Evolutionary conservation across 2,113 vertebrate species (phyloP).

Genomic region (Mungos mungo): DNA sequence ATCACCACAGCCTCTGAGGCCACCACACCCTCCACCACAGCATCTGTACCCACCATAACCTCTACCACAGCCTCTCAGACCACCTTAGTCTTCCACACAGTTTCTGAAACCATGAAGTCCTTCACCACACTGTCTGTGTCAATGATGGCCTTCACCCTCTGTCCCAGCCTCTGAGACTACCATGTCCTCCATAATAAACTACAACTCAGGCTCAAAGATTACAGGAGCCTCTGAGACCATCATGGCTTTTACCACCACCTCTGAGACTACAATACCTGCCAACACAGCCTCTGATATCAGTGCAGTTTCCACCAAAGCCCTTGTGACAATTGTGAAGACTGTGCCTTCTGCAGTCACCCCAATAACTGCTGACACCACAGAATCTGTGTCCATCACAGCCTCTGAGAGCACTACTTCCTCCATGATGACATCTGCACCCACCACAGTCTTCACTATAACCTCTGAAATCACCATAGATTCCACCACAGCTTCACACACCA

Average conservation of each 20-base stretch:
- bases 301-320: background rate
- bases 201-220: too few relatives aligned
- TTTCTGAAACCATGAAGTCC: too few relatives aligned
- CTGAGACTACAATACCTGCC: background rate
- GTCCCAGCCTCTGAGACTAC: too few relatives aligned
- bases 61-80: background rate
- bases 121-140: too few relatives aligned
- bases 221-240: background rate
- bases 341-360: background rate
- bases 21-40: background rate
- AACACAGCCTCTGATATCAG: background rate
- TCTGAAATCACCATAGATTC: background rate
- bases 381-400: background rate
- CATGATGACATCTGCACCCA: background rate
- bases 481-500: background rate
- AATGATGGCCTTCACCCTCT: too few relatives aligned
- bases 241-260: background rate
- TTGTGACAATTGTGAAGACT: background rate
- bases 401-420: background rate
- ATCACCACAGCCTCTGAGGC: background rate
- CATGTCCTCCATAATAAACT: background rate
- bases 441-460: background rate
- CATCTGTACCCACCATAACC: background rate
- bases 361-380: background rate
- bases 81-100: too few relatives aligned